Evolutionary conservation across 2,888 invertebrate genomes (phyloP).

Genomic region (Eulithis prunata): DNA sequence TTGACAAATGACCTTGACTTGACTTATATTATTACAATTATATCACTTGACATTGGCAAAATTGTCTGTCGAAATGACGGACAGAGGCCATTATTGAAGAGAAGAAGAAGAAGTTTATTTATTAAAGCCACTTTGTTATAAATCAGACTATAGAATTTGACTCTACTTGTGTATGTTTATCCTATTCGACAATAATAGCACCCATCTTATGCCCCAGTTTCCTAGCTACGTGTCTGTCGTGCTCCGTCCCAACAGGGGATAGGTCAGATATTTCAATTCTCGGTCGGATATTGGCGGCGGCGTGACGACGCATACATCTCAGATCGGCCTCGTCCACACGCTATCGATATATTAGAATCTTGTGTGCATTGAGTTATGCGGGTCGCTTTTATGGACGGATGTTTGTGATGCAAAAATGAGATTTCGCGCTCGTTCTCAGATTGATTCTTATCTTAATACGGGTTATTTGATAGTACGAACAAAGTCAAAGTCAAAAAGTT

Average conservation of each 20-base stretch:
- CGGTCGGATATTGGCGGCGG: constrained; percentile 79
- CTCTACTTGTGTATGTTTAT: too few species aligned
- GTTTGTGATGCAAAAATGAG: constrained; percentile 49
- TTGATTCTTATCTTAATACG: constrained; percentile 27
- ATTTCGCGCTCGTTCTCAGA: constrained; percentile 40
- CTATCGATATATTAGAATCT: constrained; percentile 80
- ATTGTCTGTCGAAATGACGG: too few species aligned
- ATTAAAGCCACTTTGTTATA: too few species aligned
- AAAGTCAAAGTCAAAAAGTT: too few species aligned
- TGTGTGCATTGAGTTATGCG: constrained; percentile 65
- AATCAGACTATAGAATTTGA: too few species aligned
- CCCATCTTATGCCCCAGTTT: constrained; percentile 14
- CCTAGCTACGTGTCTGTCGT: constrained; percentile 26
- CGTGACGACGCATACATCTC: constrained; percentile 81
- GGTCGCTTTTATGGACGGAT: constrained; percentile 56
- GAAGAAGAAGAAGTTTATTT: too few species aligned
- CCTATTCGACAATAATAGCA: too few species aligned
- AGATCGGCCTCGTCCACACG: constrained; percentile 61
- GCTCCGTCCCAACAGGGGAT: constrained; percentile 45
- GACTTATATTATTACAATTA: too few species aligned
- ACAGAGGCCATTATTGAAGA: too few species aligned
- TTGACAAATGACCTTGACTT: too few species aligned
- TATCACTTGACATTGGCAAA: too few species aligned
- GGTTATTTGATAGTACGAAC: constrained; percentile 1
- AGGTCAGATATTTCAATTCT: constrained; percentile 84